Base-by-base conservation (phyloP, 2,888 invertebrate genomes). In the Lymantria monacha region DNA sequence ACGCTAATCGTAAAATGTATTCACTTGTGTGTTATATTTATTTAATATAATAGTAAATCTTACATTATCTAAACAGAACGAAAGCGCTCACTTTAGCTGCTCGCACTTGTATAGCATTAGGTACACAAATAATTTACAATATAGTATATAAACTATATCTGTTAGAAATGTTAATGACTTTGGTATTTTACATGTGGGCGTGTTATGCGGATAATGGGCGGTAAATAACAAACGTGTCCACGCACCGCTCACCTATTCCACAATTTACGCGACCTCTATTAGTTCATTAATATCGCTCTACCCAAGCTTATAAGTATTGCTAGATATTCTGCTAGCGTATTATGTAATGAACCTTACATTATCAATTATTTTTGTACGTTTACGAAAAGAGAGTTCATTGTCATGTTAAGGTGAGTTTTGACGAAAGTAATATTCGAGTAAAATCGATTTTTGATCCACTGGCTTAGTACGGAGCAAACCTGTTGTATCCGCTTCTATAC, bases 401-500 rank as follows among this genome's bases (percentile, higher is more conserved):
- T 91, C 91, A 91, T 91, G 91, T 85, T 82, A 57, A 78, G 70
- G 83, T 87, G 78, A 79, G 78, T 83, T n/a, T 81, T 83, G 84
- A 81, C 77, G 76, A 81, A 81, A 81, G 74, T 84, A 78, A 79
- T 87, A 88, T 90, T 90, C 88, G 88, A 90, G 90, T 83, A 78
- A 76, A 74, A 76, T 81, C 70, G 74, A 77, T 79, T 69, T 64
- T 71, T 79, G 81, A 79, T 87, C 83, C 85, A 85, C 82, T 85
- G 84, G 83, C 81, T 87, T 89, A 98, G 91, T 98, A 98, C 79
- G 97, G 97, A 89, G 97, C 95, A 92, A 97, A 98, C 92, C 97
- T 95, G 93, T 97, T 97, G 94, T 97, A 97, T 74, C 97, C 96
- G 89, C 97, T 96, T 92, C 97, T 95, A 91, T 97, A 97, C 75